phyloP scores from a whole-genome alignment of 2,888 invertebrate species.

The Ectobius pallidus region DNA sequence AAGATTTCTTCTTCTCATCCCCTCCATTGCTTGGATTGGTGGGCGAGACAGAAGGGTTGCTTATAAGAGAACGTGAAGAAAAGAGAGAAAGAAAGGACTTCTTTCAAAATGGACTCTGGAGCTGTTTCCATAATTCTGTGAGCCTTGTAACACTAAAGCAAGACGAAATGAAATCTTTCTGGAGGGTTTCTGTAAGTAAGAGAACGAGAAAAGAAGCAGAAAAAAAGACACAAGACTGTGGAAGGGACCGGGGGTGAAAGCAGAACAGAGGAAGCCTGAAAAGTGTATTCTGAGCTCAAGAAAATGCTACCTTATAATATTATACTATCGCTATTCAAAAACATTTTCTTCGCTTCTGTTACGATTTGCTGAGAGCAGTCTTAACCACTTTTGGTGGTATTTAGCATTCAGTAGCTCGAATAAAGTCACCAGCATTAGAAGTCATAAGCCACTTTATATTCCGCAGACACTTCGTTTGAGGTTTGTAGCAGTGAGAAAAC shows the following conservation, averaged over 20 bases:
- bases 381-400: too few relatives aligned
- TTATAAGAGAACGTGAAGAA: neutral
- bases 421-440: too few relatives aligned
- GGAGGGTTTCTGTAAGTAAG: neutral
- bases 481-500: too few relatives aligned
- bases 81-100: neutral
- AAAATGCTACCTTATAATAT: neutral
- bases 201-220: neutral
- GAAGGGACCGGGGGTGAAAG: neutral
- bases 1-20: neutral
- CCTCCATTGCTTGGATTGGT: neutral
- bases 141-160: neutral
- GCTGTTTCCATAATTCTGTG: constrained; percentile 11
- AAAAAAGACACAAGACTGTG: neutral
- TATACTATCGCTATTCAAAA: neutral
- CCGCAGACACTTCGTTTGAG: too few relatives aligned
- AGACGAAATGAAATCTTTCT: neutral
- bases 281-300: neutral
- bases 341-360: neutral
- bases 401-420: too few relatives aligned
- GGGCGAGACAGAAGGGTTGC: neutral
- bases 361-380: too few relatives aligned
- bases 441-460: too few relatives aligned
- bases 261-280: neutral
- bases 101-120: constrained; percentile 6